These are phyloP conservation scores for Gavia stellata DNA, from an alignment of 2,113 vertebrate genomes.

Conservation along the genomic window DNA sequence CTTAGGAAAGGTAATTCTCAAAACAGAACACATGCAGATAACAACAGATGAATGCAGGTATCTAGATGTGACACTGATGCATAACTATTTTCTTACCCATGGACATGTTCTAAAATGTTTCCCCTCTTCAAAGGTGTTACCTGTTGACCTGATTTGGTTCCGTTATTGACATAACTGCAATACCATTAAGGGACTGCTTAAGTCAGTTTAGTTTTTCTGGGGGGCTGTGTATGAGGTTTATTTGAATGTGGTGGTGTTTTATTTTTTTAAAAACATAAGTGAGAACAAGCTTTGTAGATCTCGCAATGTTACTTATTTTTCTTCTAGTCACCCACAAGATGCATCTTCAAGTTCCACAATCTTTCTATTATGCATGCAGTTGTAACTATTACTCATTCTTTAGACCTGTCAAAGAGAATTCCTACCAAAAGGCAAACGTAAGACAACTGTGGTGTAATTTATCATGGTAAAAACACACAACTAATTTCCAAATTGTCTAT, in stretches of 20 bases:
- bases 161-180: not conserved
- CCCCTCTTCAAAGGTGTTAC: not conserved
- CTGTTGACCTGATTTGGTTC: not conserved
- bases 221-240: not conserved
- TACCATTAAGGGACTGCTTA: not conserved
- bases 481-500: not conserved
- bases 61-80: not conserved
- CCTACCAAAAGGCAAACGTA: not conserved
- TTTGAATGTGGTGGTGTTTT: not conserved
- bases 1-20: not conserved
- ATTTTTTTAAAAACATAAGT: not conserved
- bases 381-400: not conserved
- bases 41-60: not conserved
- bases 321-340: not conserved
- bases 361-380: not conserved
- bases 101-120: not conserved
- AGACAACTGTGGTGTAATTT: not conserved
- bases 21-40: not conserved
- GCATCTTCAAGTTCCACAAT: not conserved
- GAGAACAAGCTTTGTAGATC: not conserved
- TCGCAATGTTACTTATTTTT: not conserved
- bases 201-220: not conserved
- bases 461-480: not conserved
- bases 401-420: not conserved
- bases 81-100: not conserved